A percentile compares a stretch with the other conserved stretches of the same genome.
Evolutionary conservation across 2,888 invertebrate genomes (phyloP).

Genomic region (Sinelater perroti): DNA sequence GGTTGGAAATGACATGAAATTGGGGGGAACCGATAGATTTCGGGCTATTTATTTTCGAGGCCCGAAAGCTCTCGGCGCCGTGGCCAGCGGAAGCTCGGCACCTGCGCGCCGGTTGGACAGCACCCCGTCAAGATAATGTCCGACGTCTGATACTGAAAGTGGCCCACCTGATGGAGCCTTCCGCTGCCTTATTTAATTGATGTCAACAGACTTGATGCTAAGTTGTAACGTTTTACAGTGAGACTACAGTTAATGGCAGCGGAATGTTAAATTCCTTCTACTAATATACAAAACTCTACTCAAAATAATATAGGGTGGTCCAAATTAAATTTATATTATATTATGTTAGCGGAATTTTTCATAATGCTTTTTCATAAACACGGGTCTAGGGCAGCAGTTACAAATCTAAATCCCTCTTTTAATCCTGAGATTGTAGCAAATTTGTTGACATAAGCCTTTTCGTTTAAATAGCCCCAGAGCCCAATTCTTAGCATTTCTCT

Average conservation of each 20-base stretch:
- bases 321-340: too few species aligned
- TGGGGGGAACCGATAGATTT: conserved; percentile 53
- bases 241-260: too few species aligned
- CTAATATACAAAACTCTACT: neutral
- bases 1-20: conserved; percentile 53
- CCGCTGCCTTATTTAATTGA: conserved; percentile 30
- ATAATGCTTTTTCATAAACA: too few species aligned
- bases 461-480: too few species aligned
- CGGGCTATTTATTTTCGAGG: conserved; percentile 44
- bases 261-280: neutral
- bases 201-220: conserved; percentile 21
- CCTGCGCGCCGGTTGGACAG: conserved; percentile 27
- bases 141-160: conserved; percentile 29
- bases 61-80: conserved; percentile 23
- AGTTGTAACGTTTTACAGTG: too few species aligned
- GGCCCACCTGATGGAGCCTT: conserved; percentile 16
- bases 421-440: too few species aligned
- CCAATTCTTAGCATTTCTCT: too few species aligned
- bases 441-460: too few species aligned
- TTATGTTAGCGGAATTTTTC: too few species aligned
- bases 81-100: conserved; percentile 25
- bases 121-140: conserved; percentile 29
- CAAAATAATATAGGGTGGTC: too few species aligned
- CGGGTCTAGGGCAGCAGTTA: too few species aligned
- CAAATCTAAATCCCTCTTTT: too few species aligned